These are phyloP conservation scores for Actinernus sp. DNA, from an alignment of 92 coral and sea anemone genomes.

Conservation along the genomic window DNA sequence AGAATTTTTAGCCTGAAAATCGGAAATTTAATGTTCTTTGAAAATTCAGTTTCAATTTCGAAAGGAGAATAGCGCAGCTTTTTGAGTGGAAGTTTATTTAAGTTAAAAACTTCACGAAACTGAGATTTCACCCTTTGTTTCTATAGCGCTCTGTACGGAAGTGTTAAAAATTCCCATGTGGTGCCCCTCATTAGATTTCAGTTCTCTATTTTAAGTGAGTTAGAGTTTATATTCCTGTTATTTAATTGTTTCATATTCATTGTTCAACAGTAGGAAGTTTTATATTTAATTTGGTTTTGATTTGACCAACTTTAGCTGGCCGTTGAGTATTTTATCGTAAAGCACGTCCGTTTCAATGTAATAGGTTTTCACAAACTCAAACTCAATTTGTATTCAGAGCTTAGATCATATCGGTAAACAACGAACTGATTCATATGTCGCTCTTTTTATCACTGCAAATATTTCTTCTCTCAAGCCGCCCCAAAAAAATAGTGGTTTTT, in stretches of 20 bases:
- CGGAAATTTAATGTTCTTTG: neutral
- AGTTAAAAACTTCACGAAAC: constrained; percentile 21
- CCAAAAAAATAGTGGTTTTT: too few relatives aligned
- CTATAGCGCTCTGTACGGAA: constrained; percentile 90
- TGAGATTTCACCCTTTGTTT: constrained; percentile 84
- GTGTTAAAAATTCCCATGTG: constrained; percentile 95
- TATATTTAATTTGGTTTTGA: constrained; percentile 24
- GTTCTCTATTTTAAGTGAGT: constrained; percentile 44
- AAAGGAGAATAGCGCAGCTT: neutral
- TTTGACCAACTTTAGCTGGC: constrained; percentile 13
- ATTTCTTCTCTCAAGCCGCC: too few relatives aligned
- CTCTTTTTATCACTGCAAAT: constrained; percentile 53
- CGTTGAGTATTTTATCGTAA: constrained; percentile 37
- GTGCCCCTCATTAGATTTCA: constrained; percentile 70
- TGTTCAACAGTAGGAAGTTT: constrained; percentile 3
- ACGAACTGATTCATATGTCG: constrained; percentile 72
- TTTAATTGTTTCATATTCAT: constrained; percentile 15
- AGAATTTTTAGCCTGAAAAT: constrained; percentile 6
- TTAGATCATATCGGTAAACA: constrained; percentile 94
- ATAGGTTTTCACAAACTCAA: constrained; percentile 63
- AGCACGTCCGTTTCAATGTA: constrained; percentile 74
- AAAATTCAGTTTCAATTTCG: constrained; percentile 1
- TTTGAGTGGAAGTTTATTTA: constrained; percentile 5
- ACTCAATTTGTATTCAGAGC: constrained; percentile 78
- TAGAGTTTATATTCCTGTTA: constrained; percentile 40